Evolutionary conservation across 2,797 vertebrate genomes (phyloP).

Genomic region (Acridotheres tristis): DNA sequence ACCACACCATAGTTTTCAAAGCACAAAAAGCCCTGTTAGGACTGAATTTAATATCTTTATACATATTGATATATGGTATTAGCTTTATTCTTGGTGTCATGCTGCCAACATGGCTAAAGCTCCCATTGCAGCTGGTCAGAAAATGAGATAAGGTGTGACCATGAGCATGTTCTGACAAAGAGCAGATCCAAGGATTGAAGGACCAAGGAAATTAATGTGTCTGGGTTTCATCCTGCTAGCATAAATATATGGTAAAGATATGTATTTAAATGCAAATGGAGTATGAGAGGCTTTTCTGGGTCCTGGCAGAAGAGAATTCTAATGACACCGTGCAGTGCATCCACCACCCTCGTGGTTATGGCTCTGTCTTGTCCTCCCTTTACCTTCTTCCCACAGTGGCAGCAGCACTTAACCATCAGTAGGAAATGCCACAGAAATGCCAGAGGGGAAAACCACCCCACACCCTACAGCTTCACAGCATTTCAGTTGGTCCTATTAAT

Average conservation of each 20-base stretch:
- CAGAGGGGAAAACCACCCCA: neutral
- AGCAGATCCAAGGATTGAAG: neutral
- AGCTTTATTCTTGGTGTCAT: neutral
- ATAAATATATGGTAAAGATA: neutral
- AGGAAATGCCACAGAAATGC: neutral
- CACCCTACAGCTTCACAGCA: neutral
- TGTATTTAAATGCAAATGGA: neutral
- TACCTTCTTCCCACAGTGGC: neutral
- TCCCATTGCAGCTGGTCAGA: neutral
- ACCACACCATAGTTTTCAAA: neutral
- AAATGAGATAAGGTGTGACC: neutral
- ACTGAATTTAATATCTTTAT: constrained; percentile 32
- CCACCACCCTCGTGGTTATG: accelerated
- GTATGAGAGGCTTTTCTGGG: neutral
- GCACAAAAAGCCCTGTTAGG: neutral
- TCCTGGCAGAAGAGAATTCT: neutral
- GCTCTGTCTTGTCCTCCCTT: neutral
- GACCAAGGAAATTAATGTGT: neutral
- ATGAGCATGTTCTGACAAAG: neutral
- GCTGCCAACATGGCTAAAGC: neutral
- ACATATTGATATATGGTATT: constrained; percentile 8
- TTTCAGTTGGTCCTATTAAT: neutral
- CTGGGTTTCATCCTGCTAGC: neutral
- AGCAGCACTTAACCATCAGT: neutral
- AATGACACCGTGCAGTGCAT: neutral